Evolutionary conservation across 2,113 vertebrate genomes (phyloP).

Genomic region (Myxocyprinus asiaticus): DNA sequence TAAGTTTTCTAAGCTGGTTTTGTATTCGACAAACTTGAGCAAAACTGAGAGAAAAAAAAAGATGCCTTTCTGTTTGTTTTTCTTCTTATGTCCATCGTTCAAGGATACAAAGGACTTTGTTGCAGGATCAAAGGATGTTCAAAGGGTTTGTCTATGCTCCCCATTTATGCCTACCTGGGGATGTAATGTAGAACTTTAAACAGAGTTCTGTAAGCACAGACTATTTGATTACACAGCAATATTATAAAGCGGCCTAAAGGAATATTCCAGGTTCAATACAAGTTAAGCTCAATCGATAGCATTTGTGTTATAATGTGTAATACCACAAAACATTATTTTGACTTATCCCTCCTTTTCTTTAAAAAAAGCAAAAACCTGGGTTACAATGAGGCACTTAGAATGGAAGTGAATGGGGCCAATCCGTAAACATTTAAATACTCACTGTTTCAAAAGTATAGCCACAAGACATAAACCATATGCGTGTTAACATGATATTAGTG

Average conservation of each 20-base stretch:
- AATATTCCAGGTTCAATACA: too few relatives aligned
- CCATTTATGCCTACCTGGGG: conserved; percentile 27
- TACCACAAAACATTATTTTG: too few relatives aligned
- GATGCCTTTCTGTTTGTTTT: conserved; percentile 7
- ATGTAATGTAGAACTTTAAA: background rate
- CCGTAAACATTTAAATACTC: too few relatives aligned
- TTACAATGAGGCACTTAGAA: too few relatives aligned
- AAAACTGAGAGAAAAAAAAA: background rate
- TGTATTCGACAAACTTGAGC: conserved; percentile 14
- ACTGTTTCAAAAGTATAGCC: too few relatives aligned
- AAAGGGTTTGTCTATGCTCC: conserved; percentile 1
- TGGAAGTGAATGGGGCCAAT: too few relatives aligned
- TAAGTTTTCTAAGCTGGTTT: conserved; percentile 48
- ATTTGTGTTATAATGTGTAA: too few relatives aligned
- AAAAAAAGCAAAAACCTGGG: too few relatives aligned
- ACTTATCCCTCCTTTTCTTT: too few relatives aligned
- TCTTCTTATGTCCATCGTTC: background rate
- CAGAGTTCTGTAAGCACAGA: background rate
- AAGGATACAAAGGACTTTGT: conserved; percentile 11
- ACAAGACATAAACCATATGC: too few relatives aligned
- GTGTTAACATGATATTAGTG: too few relatives aligned
- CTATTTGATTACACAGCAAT: background rate
- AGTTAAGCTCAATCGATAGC: too few relatives aligned
- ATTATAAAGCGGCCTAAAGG: background rate
- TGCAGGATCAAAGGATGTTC: conserved; percentile 38